phyloP scores from a whole-genome alignment of 2,113 vertebrate species.

The Opisthocomus hoazin region DNA sequence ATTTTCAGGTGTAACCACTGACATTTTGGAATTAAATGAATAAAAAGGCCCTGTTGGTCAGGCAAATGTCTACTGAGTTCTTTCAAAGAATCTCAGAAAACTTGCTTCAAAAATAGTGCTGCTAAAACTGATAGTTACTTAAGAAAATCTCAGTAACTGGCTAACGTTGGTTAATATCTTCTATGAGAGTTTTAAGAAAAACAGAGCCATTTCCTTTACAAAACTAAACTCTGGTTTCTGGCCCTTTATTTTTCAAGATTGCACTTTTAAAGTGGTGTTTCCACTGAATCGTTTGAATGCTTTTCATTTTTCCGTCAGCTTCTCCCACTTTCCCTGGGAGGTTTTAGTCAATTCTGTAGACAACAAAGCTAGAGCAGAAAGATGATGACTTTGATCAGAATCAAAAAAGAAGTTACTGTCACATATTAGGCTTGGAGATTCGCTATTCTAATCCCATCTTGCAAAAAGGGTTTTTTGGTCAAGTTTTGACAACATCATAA shows the following conservation, averaged over 20 bases:
- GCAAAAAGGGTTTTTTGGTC: neutral
- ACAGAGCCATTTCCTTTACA: neutral
- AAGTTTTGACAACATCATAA: neutral
- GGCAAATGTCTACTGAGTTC: neutral
- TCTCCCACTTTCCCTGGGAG: neutral
- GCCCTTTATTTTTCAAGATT: neutral
- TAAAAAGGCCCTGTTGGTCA: neutral
- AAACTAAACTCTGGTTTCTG: neutral
- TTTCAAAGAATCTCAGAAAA: neutral
- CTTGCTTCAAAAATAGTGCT: neutral
- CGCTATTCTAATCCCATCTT: neutral
- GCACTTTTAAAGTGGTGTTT: neutral
- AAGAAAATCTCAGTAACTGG: neutral
- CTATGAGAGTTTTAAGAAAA: neutral
- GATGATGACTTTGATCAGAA: neutral
- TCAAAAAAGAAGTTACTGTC: neutral
- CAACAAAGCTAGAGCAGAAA: neutral
- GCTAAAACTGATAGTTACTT: neutral
- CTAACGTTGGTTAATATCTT: neutral
- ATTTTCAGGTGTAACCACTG: neutral
- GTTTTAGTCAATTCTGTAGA: neutral
- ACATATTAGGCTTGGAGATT: neutral
- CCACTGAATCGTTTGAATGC: neutral
- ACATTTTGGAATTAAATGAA: neutral
- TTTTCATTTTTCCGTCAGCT: neutral